Conservation (phyloP, 92 coral and sea anemone species). For the Paramuricea clavata region DNA sequence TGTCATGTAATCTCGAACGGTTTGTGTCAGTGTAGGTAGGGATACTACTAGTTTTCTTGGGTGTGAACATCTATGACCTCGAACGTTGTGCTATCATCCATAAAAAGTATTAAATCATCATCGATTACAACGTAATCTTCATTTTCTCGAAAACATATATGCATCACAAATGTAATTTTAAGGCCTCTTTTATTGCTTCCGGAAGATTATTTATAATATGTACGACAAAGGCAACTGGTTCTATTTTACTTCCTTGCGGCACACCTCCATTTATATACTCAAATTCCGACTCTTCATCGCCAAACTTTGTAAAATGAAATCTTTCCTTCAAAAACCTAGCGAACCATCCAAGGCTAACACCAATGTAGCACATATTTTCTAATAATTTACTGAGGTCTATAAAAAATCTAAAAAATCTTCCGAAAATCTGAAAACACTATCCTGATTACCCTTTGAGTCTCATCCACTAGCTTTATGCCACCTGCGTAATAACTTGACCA, state of each 20-base stretch:
- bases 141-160: neutral
- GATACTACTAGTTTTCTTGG: too few species aligned
- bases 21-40: too few species aligned
- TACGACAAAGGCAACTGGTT: neutral
- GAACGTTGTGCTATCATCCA: constrained; percentile 14
- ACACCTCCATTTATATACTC: neutral
- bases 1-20: too few species aligned
- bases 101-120: constrained; percentile 11
- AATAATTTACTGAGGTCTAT: neutral
- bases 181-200: neutral
- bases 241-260: neutral
- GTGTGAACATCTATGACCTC: constrained; percentile 5
- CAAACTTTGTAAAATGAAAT: neutral
- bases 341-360: neutral
- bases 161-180: neutral
- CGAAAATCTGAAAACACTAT: constrained; percentile 6
- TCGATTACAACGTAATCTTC: constrained; percentile 1
- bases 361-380: neutral
- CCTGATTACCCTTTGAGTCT: constrained; percentile 1
- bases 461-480: constrained; percentile 10
- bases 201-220: constrained; percentile 19
- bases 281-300: neutral
- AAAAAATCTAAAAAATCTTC: neutral
- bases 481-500: neutral
- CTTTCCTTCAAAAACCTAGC: neutral